Conservation (phyloP, 1,140 invertebrate species). For the Apis florea region DNA sequence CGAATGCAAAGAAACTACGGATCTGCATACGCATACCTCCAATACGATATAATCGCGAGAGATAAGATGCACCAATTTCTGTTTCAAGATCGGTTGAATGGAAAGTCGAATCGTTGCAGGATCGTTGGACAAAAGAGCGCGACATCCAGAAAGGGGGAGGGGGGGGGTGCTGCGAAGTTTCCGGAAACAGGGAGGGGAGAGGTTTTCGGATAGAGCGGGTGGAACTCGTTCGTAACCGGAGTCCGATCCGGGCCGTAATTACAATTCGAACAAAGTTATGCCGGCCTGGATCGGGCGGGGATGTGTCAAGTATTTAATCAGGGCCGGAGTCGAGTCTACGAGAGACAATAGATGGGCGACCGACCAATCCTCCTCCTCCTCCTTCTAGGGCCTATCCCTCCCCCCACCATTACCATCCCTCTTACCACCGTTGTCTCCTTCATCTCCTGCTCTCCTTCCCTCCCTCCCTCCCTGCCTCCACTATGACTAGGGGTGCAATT, state of each 20-base stretch:
- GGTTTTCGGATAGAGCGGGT: conserved; percentile 36
- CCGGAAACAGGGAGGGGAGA: not conserved
- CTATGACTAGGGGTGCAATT: conserved; percentile 63
- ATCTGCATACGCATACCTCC: no score
- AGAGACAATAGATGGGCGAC: conserved; percentile 76
- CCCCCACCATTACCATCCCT: conserved; percentile 48
- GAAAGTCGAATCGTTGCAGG: conserved; percentile 32
- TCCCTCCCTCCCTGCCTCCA: conserved; percentile 29
- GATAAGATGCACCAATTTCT: conserved; percentile 16
- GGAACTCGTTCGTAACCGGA: conserved; percentile 63
- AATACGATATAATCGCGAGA: conserved; percentile 2
- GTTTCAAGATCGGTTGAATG: not conserved
- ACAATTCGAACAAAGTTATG: conserved; percentile 80
- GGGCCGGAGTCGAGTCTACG: conserved; percentile 72
- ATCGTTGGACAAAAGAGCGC: conserved; percentile 31
- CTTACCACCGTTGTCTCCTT: conserved; percentile 49
- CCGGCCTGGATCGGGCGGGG: conserved; percentile 67
- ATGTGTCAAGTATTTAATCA: conserved; percentile 80
- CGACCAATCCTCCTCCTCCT: conserved; percentile 52
- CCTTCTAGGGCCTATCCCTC: conserved; percentile 37
- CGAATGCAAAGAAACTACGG: conserved; percentile 13
- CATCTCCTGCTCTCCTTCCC: conserved; percentile 14
- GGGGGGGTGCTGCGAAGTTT: conserved; percentile 32
- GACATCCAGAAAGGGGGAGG: conserved; percentile 54
- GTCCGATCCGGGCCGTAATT: conserved; percentile 73